phyloP scores from a whole-genome alignment of 2,888 invertebrate genomes.

The Cerastis leucographa region DNA sequence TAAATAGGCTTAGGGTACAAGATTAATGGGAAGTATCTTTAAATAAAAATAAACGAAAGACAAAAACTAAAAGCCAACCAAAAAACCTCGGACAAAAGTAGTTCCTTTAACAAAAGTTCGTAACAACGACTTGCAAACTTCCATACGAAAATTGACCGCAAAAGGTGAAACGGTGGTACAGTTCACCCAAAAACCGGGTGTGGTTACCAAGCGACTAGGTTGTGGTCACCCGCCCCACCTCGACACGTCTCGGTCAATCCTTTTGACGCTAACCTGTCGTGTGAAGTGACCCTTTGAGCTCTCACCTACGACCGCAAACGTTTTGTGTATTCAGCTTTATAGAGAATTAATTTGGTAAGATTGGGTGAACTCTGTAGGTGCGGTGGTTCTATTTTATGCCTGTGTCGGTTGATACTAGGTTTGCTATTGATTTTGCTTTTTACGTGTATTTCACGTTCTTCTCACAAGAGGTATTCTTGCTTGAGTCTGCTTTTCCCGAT shows the following conservation, averaged over 20 bases:
- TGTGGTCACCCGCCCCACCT: conserved; percentile 80
- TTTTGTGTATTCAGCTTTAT: conserved; percentile 82
- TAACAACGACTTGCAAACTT: conserved; percentile 63
- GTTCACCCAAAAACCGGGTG: conserved; percentile 76
- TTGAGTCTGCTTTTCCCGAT: not conserved
- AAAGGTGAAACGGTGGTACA: conserved; percentile 63
- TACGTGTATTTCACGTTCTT: not conserved
- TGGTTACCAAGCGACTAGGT: conserved; percentile 77
- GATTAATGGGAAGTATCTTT: not conserved
- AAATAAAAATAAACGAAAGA: conserved; percentile 20
- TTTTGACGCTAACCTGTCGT: conserved; percentile 83
- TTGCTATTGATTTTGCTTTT: conserved; percentile 22
- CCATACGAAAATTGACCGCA: conserved; percentile 70
- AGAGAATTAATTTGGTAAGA: conserved; percentile 73
- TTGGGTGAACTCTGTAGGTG: conserved; percentile 45
- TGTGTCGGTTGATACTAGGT: not conserved
- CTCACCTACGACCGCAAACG: conserved; percentile 88
- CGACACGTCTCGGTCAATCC: conserved; percentile 85
- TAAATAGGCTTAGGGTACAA: no score
- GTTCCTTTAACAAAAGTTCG: conserved; percentile 56
- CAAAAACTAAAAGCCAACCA: conserved; percentile 44
- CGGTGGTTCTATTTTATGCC: conserved; percentile 12
- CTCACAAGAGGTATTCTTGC: not conserved
- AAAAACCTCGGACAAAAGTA: conserved; percentile 53
- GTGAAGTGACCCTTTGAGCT: conserved; percentile 87